phyloP scores from a whole-genome alignment of 2,797 vertebrate genomes.

The Enteromius trimaculatus region DNA sequence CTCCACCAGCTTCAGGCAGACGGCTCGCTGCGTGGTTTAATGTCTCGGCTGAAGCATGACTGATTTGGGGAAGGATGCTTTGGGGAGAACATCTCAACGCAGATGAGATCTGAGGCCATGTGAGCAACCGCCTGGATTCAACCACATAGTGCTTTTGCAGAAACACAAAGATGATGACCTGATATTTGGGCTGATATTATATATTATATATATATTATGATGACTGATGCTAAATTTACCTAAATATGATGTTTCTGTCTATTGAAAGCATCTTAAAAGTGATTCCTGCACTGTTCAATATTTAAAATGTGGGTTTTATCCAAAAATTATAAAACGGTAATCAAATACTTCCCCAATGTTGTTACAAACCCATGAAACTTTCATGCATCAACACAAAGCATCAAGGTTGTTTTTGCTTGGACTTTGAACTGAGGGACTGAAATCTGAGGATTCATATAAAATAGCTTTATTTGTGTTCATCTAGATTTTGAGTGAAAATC shows the following conservation, averaged over 20 bases:
- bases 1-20: constrained; percentile 41
- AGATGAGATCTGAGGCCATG: neutral
- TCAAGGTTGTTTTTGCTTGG: neutral
- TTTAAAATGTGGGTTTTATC: neutral
- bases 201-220: neutral
- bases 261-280: neutral
- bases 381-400: neutral
- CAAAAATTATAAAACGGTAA: neutral
- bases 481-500: neutral
- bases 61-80: constrained; percentile 54
- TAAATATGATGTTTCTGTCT: neutral
- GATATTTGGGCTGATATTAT: neutral
- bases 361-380: neutral
- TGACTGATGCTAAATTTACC: neutral
- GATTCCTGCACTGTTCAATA: too few relatives aligned
- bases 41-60: constrained; percentile 59
- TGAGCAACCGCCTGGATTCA: neutral
- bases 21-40: constrained; percentile 40
- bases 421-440: neutral
- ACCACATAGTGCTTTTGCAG: neutral
- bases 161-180: neutral
- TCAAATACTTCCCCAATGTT: neutral
- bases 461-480: neutral
- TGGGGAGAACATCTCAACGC: neutral
- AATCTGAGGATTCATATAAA: neutral